phyloP scores from a whole-genome alignment of 2,888 invertebrate genomes.

The Alcis repandata region DNA sequence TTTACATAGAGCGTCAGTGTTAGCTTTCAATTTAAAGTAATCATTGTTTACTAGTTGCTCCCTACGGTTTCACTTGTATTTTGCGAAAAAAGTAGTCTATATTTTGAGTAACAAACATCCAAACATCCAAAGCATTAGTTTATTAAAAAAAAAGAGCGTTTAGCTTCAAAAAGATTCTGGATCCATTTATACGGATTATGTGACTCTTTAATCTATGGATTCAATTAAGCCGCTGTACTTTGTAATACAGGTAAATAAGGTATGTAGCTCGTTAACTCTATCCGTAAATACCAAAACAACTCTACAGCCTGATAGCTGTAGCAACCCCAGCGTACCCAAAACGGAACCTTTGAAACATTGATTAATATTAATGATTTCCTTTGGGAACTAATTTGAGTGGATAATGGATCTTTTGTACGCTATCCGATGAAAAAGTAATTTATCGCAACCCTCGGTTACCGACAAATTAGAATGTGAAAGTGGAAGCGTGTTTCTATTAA shows the following conservation, averaged over 20 bases:
- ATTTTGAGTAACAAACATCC: too few relatives aligned
- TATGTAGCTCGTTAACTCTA: conserved; percentile 4
- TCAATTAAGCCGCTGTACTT: background rate
- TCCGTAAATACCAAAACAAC: conserved; percentile 11
- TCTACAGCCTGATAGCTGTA: conserved; percentile 14
- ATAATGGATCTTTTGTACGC: conserved; percentile 81
- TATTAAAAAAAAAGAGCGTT: too few relatives aligned
- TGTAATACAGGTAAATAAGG: background rate
- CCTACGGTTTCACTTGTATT: too few relatives aligned
- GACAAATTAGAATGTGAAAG: conserved; percentile 74
- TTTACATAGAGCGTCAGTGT: too few relatives aligned
- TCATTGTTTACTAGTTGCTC: too few relatives aligned
- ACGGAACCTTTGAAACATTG: conserved; percentile 73
- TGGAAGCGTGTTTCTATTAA: conserved; percentile 68
- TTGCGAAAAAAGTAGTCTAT: too few relatives aligned
- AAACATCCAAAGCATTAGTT: too few relatives aligned
- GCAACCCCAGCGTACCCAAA: conserved; percentile 24
- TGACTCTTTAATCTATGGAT: background rate
- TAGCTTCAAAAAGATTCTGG: too few relatives aligned
- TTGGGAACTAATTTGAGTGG: conserved; percentile 81
- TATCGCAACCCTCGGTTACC: conserved; percentile 60
- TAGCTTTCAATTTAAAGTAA: too few relatives aligned
- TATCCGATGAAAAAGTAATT: conserved; percentile 79
- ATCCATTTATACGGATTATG: too few relatives aligned
- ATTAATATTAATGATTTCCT: conserved; percentile 84